These are phyloP conservation scores for Litoditis marina DNA, from an alignment of 2,888 invertebrate genomes.

Conservation along the genomic window DNA sequence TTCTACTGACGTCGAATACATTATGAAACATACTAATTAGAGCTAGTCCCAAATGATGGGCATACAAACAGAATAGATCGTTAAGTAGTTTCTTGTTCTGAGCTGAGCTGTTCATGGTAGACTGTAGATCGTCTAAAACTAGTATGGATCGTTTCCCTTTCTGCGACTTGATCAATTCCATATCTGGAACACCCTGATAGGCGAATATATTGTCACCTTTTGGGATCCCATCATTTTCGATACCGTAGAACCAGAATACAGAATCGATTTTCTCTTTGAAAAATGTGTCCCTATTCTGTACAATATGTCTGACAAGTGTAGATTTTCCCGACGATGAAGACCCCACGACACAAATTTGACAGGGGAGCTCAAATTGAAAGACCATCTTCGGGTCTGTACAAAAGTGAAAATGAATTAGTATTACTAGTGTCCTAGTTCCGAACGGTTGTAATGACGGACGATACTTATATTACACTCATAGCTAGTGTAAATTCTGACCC, in stretches of 20 bases:
- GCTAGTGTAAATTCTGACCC: no score
- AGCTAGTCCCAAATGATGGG: neutral
- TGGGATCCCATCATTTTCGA: constrained; percentile 1
- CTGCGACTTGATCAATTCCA: neutral
- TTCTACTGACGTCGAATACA: neutral
- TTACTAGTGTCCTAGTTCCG: no score
- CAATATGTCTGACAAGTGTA: neutral
- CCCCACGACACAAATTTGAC: neutral
- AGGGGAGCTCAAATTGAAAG: neutral
- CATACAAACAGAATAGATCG: neutral
- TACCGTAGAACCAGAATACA: neutral
- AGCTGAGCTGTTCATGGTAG: neutral
- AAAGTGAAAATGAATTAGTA: no score
- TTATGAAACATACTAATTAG: neutral
- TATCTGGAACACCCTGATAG: neutral
- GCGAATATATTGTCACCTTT: neutral
- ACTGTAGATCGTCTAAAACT: neutral
- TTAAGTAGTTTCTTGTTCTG: neutral
- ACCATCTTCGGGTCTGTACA: neutral
- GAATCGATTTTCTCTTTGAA: neutral
- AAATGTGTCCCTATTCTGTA: neutral
- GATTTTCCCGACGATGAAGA: neutral
- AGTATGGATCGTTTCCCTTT: neutral
- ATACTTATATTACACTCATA: no score
- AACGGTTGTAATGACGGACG: no score